Conservation (phyloP, 2,888 invertebrate genomes). For the Caenorhabditis macrosperma region DNA sequence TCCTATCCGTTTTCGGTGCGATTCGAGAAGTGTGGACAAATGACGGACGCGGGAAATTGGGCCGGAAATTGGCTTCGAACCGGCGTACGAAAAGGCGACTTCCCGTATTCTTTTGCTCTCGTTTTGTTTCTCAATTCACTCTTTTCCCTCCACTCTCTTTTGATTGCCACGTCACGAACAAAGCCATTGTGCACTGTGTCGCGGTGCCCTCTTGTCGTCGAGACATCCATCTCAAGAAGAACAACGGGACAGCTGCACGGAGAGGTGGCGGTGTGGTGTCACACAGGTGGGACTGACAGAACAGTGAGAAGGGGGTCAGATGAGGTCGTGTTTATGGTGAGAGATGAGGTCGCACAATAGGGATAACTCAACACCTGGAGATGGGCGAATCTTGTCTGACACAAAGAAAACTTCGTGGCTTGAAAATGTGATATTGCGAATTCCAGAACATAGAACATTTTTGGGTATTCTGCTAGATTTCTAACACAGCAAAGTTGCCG, state of each 20-base stretch:
- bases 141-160: no score
- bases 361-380: no score
- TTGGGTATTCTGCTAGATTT: no score
- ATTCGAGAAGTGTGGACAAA: constrained; percentile 12
- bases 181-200: background rate
- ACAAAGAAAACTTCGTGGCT: no score
- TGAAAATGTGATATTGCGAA: no score
- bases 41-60: constrained; percentile 43
- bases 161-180: background rate
- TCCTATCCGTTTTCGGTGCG: background rate
- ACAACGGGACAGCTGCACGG: background rate
- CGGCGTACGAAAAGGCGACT: constrained; percentile 9
- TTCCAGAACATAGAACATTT: no score
- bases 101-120: constrained; percentile 14
- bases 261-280: background rate
- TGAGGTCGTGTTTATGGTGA: background rate
- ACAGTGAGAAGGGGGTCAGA: no score
- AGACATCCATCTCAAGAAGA: background rate
- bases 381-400: no score
- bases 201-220: background rate
- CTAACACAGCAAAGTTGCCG: no score
- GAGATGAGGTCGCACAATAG: background rate
- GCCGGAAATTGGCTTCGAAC: constrained; percentile 30
- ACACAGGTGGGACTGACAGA: background rate
- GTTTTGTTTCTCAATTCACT: constrained; percentile 1